phyloP scores from a whole-genome alignment of 1,140 invertebrate species.

The Ectropis grisescens region DNA sequence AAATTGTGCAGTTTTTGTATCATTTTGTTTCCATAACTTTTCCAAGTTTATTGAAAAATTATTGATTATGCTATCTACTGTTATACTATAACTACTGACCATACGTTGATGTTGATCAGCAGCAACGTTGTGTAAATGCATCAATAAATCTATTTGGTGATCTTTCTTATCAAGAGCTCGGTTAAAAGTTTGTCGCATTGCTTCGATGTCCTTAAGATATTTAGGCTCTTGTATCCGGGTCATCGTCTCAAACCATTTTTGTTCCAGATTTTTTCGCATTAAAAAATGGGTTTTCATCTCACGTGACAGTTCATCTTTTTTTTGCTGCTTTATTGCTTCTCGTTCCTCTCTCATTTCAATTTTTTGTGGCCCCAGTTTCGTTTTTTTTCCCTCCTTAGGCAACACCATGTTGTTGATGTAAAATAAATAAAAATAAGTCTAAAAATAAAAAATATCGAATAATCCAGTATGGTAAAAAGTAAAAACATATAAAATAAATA shows the following conservation, averaged over 20 bases:
- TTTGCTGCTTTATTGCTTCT: slow-evolving; percentile 32
- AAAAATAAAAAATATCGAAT: too few relatives aligned
- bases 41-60: slow-evolving; percentile 54
- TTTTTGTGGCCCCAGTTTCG: slow-evolving; percentile 44
- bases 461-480: too few relatives aligned
- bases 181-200: slow-evolving; percentile 58
- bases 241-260: slow-evolving; percentile 47
- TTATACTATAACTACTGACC: slow-evolving; percentile 48
- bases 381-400: slow-evolving; percentile 45
- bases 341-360: slow-evolving; percentile 36
- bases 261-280: slow-evolving; percentile 33
- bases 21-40: slow-evolving; percentile 37
- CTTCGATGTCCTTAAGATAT: slow-evolving; percentile 49
- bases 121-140: slow-evolving; percentile 39
- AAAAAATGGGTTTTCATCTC: slow-evolving; percentile 38
- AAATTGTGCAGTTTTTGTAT: slow-evolving; percentile 28
- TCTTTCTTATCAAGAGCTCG: slow-evolving; percentile 51
- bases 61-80: slow-evolving; percentile 52
- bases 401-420: slow-evolving; percentile 31
- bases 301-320: slow-evolving; percentile 36
- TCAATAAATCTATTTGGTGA: slow-evolving; percentile 35
- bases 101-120: slow-evolving; percentile 57
- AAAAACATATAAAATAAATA: too few relatives aligned
- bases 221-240: slow-evolving; percentile 53
- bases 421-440: too few relatives aligned